Percentiles rank a stretch among this genome's conserved stretches.
phyloP scores from a whole-genome alignment of 2,888 invertebrate species.

The Autographa pulchrina region DNA sequence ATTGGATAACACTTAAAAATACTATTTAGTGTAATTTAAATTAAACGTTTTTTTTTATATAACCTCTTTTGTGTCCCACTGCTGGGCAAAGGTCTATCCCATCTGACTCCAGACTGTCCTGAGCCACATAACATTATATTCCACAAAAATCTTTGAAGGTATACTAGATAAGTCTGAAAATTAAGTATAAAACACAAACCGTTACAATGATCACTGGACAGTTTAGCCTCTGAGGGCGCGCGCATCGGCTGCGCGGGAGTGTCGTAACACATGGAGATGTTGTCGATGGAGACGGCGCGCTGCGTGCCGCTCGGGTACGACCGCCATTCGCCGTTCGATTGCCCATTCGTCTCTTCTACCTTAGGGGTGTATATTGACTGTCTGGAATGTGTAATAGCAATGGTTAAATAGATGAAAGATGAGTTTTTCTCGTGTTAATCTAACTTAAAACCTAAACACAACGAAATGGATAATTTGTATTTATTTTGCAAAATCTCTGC shows the following conservation, averaged over 20 bases:
- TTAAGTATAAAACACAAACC: constrained; percentile 64
- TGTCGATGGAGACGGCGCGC: constrained; percentile 91
- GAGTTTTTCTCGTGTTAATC: background rate
- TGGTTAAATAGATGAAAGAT: background rate
- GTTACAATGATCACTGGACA: constrained; percentile 80
- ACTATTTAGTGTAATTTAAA: too few species aligned
- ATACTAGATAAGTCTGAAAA: background rate
- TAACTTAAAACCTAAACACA: background rate
- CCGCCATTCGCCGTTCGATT: constrained; percentile 81
- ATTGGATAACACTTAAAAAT: too few species aligned
- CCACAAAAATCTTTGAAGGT: background rate
- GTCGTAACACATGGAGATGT: constrained; percentile 89
- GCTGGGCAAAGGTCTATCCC: too few species aligned
- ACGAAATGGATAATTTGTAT: too few species aligned
- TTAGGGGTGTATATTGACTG: constrained; percentile 93
- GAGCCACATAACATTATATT: too few species aligned
- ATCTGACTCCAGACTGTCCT: too few species aligned
- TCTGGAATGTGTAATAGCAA: constrained; percentile 75
- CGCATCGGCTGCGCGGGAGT: constrained; percentile 76
- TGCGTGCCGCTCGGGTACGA: constrained; percentile 80
- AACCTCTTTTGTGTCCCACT: too few species aligned
- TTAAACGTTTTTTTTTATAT: too few species aligned
- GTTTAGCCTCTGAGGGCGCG: constrained; percentile 83
- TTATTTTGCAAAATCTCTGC: too few species aligned
- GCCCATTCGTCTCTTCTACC: constrained; percentile 89